Evolutionary conservation across 2,888 invertebrate species (phyloP).

Genomic region (Clepsis dumicolana): DNA sequence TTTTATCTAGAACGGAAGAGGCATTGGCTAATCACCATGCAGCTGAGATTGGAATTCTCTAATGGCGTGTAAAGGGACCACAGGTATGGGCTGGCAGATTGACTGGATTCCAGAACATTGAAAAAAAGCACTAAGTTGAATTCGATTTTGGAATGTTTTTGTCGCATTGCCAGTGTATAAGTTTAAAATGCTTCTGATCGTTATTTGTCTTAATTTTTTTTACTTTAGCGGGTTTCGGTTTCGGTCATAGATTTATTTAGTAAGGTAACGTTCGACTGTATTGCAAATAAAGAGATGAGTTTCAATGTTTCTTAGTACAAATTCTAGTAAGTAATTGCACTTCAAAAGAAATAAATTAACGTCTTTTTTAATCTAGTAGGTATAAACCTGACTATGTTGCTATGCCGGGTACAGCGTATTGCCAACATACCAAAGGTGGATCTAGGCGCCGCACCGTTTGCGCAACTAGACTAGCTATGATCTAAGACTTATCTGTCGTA

Average conservation of each 20-base stretch:
- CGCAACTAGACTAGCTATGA: conserved; percentile 6
- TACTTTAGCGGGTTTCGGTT: too few relatives aligned
- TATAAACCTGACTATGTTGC: neutral
- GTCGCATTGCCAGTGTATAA: neutral
- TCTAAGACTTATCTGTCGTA: conserved; percentile 3
- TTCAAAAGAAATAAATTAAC: too few relatives aligned
- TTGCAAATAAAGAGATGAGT: too few relatives aligned
- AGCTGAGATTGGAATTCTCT: conserved; percentile 25
- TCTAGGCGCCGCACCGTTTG: conserved; percentile 9
- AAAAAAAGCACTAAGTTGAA: conserved; percentile 17
- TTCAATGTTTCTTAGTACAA: too few relatives aligned
- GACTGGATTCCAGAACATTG: conserved; percentile 26
- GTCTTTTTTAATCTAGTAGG: too few relatives aligned
- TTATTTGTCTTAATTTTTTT: neutral
- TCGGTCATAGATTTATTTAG: too few relatives aligned
- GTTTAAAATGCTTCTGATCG: neutral
- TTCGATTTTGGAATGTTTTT: conserved; percentile 16
- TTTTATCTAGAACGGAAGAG: conserved; percentile 30
- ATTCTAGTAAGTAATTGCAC: too few relatives aligned
- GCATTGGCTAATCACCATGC: conserved; percentile 27
- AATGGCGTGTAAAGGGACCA: conserved; percentile 24
- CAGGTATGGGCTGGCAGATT: conserved; percentile 18
- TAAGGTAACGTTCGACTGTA: too few relatives aligned
- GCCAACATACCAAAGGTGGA: conserved; percentile 14
- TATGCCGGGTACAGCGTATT: neutral